phyloP scores from a whole-genome alignment of 2,797 vertebrate genomes.

The Melanotaenia boesemani region DNA sequence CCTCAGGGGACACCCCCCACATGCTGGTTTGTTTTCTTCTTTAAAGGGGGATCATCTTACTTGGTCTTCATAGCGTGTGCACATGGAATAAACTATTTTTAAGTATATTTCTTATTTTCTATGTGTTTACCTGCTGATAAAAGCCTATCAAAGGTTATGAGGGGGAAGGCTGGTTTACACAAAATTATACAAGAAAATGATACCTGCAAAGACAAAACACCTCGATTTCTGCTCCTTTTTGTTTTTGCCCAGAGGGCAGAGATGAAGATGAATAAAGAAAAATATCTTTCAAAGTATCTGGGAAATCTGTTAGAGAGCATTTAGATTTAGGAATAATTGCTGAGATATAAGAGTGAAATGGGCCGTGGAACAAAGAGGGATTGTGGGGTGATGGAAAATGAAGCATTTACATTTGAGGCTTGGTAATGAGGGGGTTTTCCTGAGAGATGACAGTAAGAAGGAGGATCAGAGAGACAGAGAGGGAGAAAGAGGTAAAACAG shows the following conservation, averaged over 20 bases:
- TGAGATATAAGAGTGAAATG: conserved; percentile 77
- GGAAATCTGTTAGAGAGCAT: conserved; percentile 68
- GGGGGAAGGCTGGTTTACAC: background rate
- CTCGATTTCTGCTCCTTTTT: conserved; percentile 58
- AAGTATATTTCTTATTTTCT: conserved; percentile 23
- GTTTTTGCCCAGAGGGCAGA: conserved; percentile 73
- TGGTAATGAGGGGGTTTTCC: conserved; percentile 85
- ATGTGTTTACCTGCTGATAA: conserved; percentile 56
- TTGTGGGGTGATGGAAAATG: conserved; percentile 74
- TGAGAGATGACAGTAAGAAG: conserved; percentile 79
- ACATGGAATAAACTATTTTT: background rate
- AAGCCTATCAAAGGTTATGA: conserved; percentile 5
- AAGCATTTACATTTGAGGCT: conserved; percentile 72
- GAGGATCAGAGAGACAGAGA: conserved; percentile 69
- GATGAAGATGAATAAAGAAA: conserved; percentile 65
- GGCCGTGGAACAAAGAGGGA: conserved; percentile 79
- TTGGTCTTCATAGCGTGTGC: conserved; percentile 56
- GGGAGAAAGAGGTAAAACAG: conserved; percentile 50
- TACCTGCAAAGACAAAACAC: conserved; percentile 69
- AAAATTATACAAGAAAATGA: background rate
- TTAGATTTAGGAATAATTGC: conserved; percentile 82
- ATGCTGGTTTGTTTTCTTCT: conserved; percentile 81
- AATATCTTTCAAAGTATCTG: conserved; percentile 61
- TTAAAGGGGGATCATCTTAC: conserved; percentile 82
- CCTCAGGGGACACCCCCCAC: conserved; percentile 78